Evolutionary conservation across 2,113 vertebrate species (phyloP), one percentile per base, ranked within the genome.

Genomic region (Ageneiosus marmoratus): DNA sequence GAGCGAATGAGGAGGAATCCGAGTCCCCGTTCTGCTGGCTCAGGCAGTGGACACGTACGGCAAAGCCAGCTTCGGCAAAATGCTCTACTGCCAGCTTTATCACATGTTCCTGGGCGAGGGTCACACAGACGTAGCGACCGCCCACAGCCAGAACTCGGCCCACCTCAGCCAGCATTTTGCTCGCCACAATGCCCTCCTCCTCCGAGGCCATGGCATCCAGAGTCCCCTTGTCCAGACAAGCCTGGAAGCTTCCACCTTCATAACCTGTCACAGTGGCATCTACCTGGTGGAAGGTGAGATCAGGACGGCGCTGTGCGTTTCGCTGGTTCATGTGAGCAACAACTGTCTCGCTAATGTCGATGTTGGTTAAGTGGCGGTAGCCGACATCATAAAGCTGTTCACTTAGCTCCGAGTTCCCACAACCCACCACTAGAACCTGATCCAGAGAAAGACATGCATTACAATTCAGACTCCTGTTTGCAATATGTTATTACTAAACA

Each of bases 391-490:
- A 97, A 48, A 99, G 93, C 90, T 96, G 96, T 87, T 99, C 97
- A 0, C 98, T 99, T 53, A 99, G 92, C 88, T 99, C 97, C 0
- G 98, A 99, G 93, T 97, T 99, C 16, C 98, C 98, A 5, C 98
- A 99, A 44, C 98, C 98, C n/a, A 98, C 95, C 88, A 99, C 97
- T 48, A 99, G 89, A 16, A 99, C 96, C 97, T 99, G 87, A 4
- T 41, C 8, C 4, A 74, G 12, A 70, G 2, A 51, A 24, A 83
- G 0, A 4, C 15, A 50, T 81, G 20, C 7, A 11, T 56, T 29
- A 77, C 4, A 53, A 55, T 13, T 76, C 29, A 55, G 3, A 55
- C 50, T 24, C 13, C 8, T 44, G 6, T 15, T 69, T 0, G n/a
- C 2, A 46, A 55, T 24, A 24, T 41, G 32, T 29, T 13, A 29